Conservation (phyloP, 2,797 vertebrate species). For the Coluber constrictor region DNA sequence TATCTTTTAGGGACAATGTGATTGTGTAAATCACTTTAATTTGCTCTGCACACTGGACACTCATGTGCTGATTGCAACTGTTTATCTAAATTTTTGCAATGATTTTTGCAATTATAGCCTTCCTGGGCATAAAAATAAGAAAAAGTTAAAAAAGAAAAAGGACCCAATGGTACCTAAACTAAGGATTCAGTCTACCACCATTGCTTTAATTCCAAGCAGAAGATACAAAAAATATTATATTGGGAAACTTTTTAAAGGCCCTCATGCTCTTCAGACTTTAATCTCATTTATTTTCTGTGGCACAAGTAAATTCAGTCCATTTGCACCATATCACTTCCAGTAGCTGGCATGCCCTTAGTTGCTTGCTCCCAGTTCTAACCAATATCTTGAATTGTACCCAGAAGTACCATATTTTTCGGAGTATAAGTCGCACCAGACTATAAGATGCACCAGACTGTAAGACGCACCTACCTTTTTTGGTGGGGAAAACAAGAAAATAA, state of each 20-base stretch:
- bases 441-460: no score
- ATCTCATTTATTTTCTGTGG: background rate
- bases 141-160: background rate
- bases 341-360: background rate
- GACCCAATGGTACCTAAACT: background rate
- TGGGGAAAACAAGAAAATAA: no score
- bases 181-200: background rate
- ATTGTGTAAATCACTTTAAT: background rate
- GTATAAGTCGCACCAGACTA: no score
- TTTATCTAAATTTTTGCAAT: background rate
- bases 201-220: background rate
- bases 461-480: no score
- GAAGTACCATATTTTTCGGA: background rate
- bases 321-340: background rate
- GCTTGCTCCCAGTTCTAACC: background rate
- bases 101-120: background rate
- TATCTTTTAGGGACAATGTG: background rate
- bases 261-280: background rate
- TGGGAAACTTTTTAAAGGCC: background rate
- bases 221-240: background rate
- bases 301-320: background rate
- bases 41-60: background rate
- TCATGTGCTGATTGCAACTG: background rate
- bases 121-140: background rate
- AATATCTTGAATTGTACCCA: background rate